These are phyloP conservation scores for Emys orbicularis DNA, from an alignment of 2,797 vertebrate species.

Conservation along the genomic window DNA sequence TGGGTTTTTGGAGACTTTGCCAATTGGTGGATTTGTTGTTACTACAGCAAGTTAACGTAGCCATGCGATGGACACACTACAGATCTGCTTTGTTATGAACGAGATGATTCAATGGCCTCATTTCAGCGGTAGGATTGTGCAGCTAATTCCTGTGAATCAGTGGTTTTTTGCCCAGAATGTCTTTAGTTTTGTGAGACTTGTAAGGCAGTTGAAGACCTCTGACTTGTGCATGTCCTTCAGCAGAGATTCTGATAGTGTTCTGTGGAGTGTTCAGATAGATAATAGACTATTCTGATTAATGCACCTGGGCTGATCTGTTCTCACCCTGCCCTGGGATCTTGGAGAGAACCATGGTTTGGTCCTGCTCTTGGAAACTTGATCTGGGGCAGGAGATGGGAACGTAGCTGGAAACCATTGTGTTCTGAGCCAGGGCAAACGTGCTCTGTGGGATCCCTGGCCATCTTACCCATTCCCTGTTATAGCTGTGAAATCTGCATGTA, in stretches of 20 bases:
- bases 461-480: neutral
- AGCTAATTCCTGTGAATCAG: neutral
- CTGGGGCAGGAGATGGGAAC: neutral
- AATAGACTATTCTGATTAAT: neutral
- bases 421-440: neutral
- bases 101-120: no score
- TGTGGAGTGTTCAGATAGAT: fast-evolving
- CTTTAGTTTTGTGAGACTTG: neutral
- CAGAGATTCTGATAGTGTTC: neutral
- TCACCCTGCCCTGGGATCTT: neutral
- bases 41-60: neutral
- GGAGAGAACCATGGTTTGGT: neutral
- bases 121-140: neutral
- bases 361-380: neutral
- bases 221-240: neutral
- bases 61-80: neutral
- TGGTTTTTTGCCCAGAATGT: neutral
- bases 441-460: neutral
- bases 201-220: neutral
- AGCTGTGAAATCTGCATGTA: neutral
- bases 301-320: neutral
- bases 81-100: neutral
- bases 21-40: constrained; percentile 9
- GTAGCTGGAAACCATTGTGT: neutral
- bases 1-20: neutral